Evolutionary conservation across 2,888 invertebrate genomes (phyloP), one percentile per base, ranked within the genome.

Genomic region (Habroteleia sp.): DNA sequence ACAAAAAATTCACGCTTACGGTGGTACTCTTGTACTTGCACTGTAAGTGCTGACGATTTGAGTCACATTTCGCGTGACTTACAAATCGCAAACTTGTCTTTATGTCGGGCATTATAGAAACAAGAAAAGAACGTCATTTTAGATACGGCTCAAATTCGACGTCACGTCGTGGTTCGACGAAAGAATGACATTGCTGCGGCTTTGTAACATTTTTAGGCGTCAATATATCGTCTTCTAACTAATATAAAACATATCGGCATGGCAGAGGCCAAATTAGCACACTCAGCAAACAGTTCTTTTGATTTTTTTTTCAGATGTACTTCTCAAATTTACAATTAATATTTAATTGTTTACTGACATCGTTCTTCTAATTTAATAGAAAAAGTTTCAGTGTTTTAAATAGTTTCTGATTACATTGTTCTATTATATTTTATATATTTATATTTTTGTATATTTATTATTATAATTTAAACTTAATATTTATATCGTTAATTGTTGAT

Each of bases 41-140:
- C 33, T 62, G 62, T 42, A 16, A 10, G 46, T 35, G 50, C 39
- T 52, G 60, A 46, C 48, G 54, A 72, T 63, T 72, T 58, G 44
- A 39, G 62, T 76, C 68, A 72, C 68, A 68, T 52, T 11, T 37
- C 14, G 41, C 46, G 71, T 76, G 62, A 56, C 65, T 66, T 50
- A 60, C 66, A 50, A 71, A 66, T 75, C 62, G 35, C 31, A 50
- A 54, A 62, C 72, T 76, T 62, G 65, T 72, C 66, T 68, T 56
- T 66, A 60, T 48, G 72, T 66, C 73, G 76, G 76, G 76, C 76
- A 76, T 76, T 72, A 72, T 72, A 56, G 17, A 50, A 56, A 20
- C 37, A 20, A 35, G 20, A 52, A 52, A 52, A 60, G 52, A 62
- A 48, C 48, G 54, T 56, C 62, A 68, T 31, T 65, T 66, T 60